These are phyloP conservation scores for Caenorhabditis tropicalis DNA, from an alignment of 1,140 invertebrate genomes.

Conservation along the genomic window DNA sequence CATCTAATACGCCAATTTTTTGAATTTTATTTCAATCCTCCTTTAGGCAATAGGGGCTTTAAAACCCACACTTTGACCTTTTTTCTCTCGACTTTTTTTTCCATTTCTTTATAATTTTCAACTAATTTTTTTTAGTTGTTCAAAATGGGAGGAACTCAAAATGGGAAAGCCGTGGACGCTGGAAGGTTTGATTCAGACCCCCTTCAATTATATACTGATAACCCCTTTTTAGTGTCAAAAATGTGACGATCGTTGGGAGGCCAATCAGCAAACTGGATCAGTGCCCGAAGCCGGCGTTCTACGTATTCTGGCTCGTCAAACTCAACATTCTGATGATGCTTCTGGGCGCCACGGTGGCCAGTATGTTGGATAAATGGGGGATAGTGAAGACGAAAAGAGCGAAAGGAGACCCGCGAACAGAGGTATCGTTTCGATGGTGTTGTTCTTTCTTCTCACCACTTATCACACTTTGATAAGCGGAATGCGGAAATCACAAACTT, in stretches of 20 bases:
- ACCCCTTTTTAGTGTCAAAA: neutral
- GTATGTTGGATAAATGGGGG: slow-evolving; percentile 12
- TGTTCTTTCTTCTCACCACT: neutral
- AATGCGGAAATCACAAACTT: slow-evolving; percentile 18
- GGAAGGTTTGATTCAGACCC: neutral
- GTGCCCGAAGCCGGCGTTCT: slow-evolving; percentile 24
- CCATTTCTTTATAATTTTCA: neutral
- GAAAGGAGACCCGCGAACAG: neutral
- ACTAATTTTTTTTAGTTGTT: neutral
- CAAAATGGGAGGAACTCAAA: slow-evolving; percentile 26
- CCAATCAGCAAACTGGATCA: neutral
- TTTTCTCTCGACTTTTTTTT: neutral
- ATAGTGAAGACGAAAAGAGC: neutral
- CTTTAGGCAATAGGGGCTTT: too few relatives aligned
- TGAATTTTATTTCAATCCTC: too few relatives aligned
- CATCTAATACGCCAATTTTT: too few relatives aligned
- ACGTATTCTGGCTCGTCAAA: neutral
- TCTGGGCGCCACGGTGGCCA: neutral
- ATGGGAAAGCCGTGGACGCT: slow-evolving; percentile 23
- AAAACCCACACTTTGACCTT: too few relatives aligned
- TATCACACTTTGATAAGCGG: neutral
- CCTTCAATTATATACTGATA: neutral
- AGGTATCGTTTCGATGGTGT: neutral
- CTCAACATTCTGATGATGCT: slow-evolving; percentile 2
- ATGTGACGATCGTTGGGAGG: neutral